Conservation (phyloP, 2,113 vertebrate genomes). For the Chiloscyllium plagiosum region DNA sequence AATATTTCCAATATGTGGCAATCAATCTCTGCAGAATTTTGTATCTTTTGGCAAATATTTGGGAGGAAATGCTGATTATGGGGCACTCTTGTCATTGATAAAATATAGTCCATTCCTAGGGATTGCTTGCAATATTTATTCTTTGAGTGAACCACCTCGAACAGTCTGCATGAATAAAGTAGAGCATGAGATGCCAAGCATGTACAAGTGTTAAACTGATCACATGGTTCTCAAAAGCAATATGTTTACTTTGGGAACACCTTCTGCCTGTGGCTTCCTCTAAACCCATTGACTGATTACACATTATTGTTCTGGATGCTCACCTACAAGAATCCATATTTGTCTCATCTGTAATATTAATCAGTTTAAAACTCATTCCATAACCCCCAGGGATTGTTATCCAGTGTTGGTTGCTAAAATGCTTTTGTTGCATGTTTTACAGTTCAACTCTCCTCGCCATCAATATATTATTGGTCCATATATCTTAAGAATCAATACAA, state of each 20-base stretch:
- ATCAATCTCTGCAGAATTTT: neutral
- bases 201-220: neutral
- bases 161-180: neutral
- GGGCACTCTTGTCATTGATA: neutral
- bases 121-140: neutral
- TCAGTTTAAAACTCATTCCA: neutral
- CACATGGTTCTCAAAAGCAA: neutral
- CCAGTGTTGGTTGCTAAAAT: neutral
- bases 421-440: neutral
- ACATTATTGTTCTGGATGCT: neutral
- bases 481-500: neutral
- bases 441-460: neutral
- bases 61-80: neutral
- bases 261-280: neutral
- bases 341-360: conserved; percentile 11
- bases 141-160: neutral
- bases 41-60: neutral
- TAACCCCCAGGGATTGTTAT: neutral
- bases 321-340: neutral
- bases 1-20: neutral
- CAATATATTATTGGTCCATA: neutral
- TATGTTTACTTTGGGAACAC: neutral
- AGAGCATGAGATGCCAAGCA: neutral
- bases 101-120: neutral
- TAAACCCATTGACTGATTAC: neutral